Evolutionary conservation across 2,113 vertebrate species (phyloP).

Genomic region (Caretta caretta): DNA sequence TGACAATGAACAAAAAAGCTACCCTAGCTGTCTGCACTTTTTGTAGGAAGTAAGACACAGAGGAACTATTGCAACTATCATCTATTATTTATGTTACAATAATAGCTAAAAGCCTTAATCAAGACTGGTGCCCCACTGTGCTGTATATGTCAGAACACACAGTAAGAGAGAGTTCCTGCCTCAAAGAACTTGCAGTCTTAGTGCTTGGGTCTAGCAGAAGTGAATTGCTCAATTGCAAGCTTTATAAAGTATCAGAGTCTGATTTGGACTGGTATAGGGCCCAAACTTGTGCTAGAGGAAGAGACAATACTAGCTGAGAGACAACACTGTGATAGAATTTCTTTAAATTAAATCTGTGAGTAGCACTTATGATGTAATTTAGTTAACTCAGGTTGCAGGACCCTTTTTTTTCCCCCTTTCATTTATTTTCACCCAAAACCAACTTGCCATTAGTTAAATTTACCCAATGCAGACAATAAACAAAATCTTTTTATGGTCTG

Average conservation of each 20-base stretch:
- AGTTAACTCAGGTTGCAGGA: background rate
- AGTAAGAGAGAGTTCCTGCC: background rate
- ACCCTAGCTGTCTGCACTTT: background rate
- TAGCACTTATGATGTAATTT: background rate
- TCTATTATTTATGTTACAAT: background rate
- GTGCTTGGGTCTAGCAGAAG: background rate
- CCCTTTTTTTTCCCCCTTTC: background rate
- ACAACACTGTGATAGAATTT: background rate
- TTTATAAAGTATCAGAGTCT: background rate
- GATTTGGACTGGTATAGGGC: background rate
- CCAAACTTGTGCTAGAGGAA: background rate
- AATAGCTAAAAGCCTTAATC: background rate
- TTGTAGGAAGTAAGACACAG: background rate
- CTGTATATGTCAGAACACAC: background rate
- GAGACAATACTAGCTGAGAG: background rate
- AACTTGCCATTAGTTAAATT: background rate
- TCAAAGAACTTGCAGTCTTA: background rate
- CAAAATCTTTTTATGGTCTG: background rate
- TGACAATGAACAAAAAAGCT: background rate
- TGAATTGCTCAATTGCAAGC: background rate
- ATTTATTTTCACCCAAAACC: background rate
- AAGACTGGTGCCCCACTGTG: background rate
- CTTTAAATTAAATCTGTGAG: background rate
- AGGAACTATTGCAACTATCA: background rate
- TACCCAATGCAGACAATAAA: background rate